Percentiles rank a stretch among this genome's conserved stretches.
Conservation (phyloP, 2,797 vertebrate genomes). For the Coendou prehensilis region DNA sequence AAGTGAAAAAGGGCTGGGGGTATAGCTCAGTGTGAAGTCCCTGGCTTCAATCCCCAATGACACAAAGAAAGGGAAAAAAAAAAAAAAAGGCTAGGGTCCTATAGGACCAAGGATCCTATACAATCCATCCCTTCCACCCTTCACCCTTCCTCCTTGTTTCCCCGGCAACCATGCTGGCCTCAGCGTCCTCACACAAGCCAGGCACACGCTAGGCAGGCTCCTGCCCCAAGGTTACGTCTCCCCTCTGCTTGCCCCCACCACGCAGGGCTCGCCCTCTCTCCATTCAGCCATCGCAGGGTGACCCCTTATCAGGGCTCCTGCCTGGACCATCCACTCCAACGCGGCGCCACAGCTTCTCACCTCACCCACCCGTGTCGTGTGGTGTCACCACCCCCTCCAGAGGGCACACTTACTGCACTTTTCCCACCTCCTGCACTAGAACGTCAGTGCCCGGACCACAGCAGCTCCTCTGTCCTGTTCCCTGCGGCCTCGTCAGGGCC, state of each 20-base stretch:
- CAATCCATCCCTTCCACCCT: background rate
- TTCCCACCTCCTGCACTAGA: background rate
- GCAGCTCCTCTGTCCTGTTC: background rate
- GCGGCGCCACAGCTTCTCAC: fast-evolving
- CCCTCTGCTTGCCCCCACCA: background rate
- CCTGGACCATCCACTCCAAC: fast-evolving
- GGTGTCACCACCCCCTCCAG: background rate
- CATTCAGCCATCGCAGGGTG: background rate
- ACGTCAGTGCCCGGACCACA: fast-evolving
- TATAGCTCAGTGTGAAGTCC: background rate
- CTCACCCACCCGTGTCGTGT: fast-evolving
- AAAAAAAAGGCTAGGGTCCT: background rate
- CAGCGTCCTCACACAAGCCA: background rate
- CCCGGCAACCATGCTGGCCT: background rate
- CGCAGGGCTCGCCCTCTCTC: background rate
- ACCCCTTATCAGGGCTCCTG: background rate
- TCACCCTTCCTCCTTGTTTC: fast-evolving
- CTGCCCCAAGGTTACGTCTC: fast-evolving
- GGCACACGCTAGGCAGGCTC: background rate
- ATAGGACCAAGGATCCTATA: background rate
- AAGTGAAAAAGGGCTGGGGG: background rate
- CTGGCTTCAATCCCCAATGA: background rate
- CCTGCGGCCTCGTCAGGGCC: fast-evolving
- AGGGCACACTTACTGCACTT: background rate
- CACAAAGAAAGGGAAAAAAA: background rate